phyloP scores from a whole-genome alignment of 2,797 vertebrate species.

The Spheniscus humboldti region DNA sequence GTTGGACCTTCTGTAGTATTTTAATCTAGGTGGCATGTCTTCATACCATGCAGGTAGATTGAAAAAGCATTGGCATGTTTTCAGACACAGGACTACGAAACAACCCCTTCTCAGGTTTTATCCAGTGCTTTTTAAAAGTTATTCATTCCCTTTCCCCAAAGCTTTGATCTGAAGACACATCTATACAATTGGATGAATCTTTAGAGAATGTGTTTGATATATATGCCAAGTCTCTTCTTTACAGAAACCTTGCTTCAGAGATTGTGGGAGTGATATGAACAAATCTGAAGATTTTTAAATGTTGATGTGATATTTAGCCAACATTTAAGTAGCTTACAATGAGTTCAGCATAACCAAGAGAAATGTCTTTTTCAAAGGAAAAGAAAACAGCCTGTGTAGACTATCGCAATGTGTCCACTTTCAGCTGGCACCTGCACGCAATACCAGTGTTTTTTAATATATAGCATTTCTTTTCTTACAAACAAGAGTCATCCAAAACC shows the following conservation, averaged over 20 bases:
- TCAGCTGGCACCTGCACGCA: neutral
- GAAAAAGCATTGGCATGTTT: neutral
- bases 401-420: neutral
- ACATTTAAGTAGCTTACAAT: neutral
- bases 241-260: neutral
- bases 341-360: neutral
- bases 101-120: neutral
- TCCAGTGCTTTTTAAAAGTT: neutral
- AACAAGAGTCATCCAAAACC: neutral
- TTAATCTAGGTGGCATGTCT: neutral
- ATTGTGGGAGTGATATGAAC: neutral
- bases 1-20: neutral
- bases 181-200: neutral
- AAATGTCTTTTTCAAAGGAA: neutral
- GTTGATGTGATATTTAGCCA: neutral
- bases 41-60: neutral
- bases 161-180: neutral
- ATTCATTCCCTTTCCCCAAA: neutral
- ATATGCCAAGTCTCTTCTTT: neutral
- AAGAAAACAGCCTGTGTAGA: neutral
- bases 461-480: neutral
- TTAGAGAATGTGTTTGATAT: neutral
- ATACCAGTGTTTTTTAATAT: neutral
- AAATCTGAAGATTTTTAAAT: neutral
- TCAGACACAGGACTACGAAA: neutral